These are phyloP conservation scores for Peromyscus leucopus DNA, from an alignment of 2,113 vertebrate genomes.

Conservation along the genomic window DNA sequence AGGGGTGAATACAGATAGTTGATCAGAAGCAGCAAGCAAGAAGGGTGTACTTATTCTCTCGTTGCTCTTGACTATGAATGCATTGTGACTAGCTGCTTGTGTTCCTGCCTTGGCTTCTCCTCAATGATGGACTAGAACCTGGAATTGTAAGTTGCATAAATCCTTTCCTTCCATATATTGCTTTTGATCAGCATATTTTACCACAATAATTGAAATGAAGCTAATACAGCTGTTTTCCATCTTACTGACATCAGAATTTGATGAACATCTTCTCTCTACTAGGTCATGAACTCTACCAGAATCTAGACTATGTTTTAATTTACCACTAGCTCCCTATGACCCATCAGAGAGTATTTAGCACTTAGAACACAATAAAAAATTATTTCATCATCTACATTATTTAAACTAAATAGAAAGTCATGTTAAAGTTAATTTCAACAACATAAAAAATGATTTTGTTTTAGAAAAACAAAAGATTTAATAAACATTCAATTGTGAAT, in stretches of 20 bases:
- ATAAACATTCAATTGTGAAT: constrained; percentile 10
- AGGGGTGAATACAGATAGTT: neutral
- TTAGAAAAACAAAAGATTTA: neutral
- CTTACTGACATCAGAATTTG: too few relatives aligned
- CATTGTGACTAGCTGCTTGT: neutral
- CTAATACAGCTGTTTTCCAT: neutral
- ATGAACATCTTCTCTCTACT: neutral
- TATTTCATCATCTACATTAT: neutral
- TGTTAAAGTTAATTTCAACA: neutral
- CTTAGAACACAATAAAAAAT: neutral
- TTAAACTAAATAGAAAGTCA: constrained; percentile 10
- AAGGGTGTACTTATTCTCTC: neutral
- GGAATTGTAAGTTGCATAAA: neutral
- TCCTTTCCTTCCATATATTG: neutral
- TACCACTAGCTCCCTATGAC: neutral
- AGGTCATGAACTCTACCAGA: neutral
- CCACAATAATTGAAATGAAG: neutral
- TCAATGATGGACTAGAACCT: neutral
- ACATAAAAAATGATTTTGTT: neutral
- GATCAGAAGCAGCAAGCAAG: neutral
- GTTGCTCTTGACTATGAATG: too few relatives aligned
- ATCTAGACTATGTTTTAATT: neutral
- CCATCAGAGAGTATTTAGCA: neutral
- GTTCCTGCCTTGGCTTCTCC: neutral
- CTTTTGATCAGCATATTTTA: neutral